Percentiles rank a stretch among this genome's conserved stretches.
These are phyloP conservation scores for Holothuria glaberrima DNA, from an alignment of 35 echinoderm and acorn worm species.

Conservation along the genomic window DNA sequence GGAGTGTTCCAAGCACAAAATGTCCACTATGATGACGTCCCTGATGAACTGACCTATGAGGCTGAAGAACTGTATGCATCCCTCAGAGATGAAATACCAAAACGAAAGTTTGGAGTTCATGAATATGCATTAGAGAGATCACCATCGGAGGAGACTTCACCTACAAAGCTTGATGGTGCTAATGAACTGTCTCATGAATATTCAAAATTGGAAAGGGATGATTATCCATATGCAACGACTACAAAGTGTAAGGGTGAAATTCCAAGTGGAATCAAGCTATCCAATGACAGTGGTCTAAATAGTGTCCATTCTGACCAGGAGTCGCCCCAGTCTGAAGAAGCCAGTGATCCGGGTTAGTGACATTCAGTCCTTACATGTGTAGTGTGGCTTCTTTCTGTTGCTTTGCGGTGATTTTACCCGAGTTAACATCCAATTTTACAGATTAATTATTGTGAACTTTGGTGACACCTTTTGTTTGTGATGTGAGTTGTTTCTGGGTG, in stretches of 20 bases:
- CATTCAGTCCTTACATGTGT: no score
- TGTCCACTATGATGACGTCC: slow-evolving; percentile 39
- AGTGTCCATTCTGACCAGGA: slow-evolving; percentile 29
- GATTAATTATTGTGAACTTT: no score
- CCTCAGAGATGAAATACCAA: slow-evolving; percentile 41
- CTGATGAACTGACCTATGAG: slow-evolving; percentile 26
- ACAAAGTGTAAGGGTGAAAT: not conserved
- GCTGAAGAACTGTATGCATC: slow-evolving; percentile 49
- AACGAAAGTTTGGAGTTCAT: slow-evolving; percentile 57
- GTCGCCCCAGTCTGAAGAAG: not conserved
- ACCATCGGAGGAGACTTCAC: not conserved
- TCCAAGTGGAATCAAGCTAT: not conserved
- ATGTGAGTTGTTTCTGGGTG: no score
- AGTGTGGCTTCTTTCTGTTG: no score
- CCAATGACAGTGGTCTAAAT: slow-evolving; percentile 51
- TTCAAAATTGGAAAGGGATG: slow-evolving; percentile 14
- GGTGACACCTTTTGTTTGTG: no score
- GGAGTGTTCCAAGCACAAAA: not conserved
- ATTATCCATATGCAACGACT: not conserved
- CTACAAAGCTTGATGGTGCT: not conserved
- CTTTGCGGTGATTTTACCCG: no score
- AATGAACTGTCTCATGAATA: slow-evolving; percentile 45
- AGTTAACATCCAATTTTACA: no score
- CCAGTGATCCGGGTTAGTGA: no score
- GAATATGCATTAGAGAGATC: slow-evolving; percentile 44